Percentiles rank a stretch among this genome's conserved stretches.
phyloP scores from a whole-genome alignment of 2,113 vertebrate species.

The Syrmaticus mikado region DNA sequence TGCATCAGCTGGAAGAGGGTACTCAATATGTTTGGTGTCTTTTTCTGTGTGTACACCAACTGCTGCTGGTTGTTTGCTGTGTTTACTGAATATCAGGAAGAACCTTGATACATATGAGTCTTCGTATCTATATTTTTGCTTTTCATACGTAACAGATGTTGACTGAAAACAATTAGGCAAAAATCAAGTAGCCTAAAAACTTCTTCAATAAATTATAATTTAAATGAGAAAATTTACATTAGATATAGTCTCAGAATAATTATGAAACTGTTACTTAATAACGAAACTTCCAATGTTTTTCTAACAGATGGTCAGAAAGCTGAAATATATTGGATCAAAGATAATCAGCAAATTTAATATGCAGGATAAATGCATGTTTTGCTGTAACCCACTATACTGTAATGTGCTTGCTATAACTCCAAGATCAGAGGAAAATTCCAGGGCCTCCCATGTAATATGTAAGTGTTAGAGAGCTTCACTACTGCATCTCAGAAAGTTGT shows the following conservation, averaged over 20 bases:
- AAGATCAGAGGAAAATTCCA: constrained; percentile 23
- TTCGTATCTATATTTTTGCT: background rate
- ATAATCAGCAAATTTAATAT: constrained; percentile 66
- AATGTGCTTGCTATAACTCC: background rate
- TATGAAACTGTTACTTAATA: constrained; percentile 65
- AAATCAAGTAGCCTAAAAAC: constrained; percentile 48
- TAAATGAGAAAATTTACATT: constrained; percentile 54
- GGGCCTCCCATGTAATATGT: background rate
- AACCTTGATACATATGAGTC: background rate
- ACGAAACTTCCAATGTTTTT: constrained; percentile 51
- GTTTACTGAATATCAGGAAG: constrained; percentile 11
- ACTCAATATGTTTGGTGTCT: constrained; percentile 24
- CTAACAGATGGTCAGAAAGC: constrained; percentile 69
- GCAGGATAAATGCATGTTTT: constrained; percentile 18
- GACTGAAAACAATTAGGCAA: constrained; percentile 45
- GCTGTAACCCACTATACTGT: background rate
- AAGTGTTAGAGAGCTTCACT: background rate
- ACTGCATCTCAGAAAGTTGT: background rate
- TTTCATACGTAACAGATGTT: constrained; percentile 62
- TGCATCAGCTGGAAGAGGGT: constrained; percentile 50
- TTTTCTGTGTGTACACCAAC: constrained; percentile 44
- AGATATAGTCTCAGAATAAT: constrained; percentile 52
- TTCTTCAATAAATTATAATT: constrained; percentile 53
- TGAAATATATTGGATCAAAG: constrained; percentile 59
- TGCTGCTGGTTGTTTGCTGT: constrained; percentile 33